Base-by-base conservation (phyloP, 1,140 invertebrate genomes). In the Pseudoatta argentina region DNA sequence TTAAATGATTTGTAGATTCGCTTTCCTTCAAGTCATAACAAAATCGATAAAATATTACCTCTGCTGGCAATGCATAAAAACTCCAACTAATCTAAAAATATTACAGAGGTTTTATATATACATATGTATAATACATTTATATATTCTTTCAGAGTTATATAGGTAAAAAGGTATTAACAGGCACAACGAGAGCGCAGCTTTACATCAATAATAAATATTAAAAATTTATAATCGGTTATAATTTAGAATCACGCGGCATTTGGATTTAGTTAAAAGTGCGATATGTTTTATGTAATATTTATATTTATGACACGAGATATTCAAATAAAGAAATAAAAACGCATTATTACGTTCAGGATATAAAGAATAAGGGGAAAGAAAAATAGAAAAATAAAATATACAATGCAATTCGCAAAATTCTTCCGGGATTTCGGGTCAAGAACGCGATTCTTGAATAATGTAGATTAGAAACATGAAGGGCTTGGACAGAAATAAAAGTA, bases 21-120 rank as follows among this genome's bases (percentile, higher is more conserved):
- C 21, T 48, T 24, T 69, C 66, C 39, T n/a, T 12, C 39, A 16
- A 69, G 66, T 48, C 66, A 21, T 48, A 69, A 69, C 21, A 69
- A 69, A 69, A 69, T 69, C 66, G 66, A 69, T 69, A 48, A 69
- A 69, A 69, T 69, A 69, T 69, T 69, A 48, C 66, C 12, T 48
- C 39, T n/a, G n/a, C 39, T 48, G 12, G 34, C 66, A 48, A 69
- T 69, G 39, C 39, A 69, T 69, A 69, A 69, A 69, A 69, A 69
- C 18, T 34, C 27, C 63, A 64, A 64, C 12, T 69, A 69, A 69
- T 69, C 66, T 48, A 69, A 69, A 69, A 69, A 69, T 69, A 69
- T 69, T 69, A 69, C 66, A 24, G 66, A 5, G 39, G n/a, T 39
- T 69, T 24, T 39, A 39, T 39, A 39, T 39, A 8, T 39, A 39